These are phyloP conservation scores for Brotula barbata DNA, from an alignment of 2,797 vertebrate species.

Conservation along the genomic window DNA sequence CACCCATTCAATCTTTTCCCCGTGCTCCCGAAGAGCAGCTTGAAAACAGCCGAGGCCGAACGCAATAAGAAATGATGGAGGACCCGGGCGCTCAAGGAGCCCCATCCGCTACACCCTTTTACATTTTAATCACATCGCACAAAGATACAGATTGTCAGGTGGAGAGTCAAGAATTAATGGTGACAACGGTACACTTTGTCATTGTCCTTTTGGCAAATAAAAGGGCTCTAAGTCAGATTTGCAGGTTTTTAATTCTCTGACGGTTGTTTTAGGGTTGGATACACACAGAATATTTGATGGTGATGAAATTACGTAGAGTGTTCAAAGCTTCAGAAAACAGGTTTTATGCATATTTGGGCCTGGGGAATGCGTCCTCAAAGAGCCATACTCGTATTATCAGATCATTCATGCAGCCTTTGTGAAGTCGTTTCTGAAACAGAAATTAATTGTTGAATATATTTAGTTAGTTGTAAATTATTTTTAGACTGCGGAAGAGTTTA, in stretches of 20 bases:
- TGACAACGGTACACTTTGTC: conserved; percentile 36
- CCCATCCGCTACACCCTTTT: conserved; percentile 62
- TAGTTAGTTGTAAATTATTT: not conserved
- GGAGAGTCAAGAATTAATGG: conserved; percentile 63
- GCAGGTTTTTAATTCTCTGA: conserved; percentile 30
- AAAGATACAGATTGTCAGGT: conserved; percentile 65
- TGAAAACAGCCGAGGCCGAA: conserved; percentile 64
- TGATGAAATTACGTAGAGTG: conserved; percentile 56
- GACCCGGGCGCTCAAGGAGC: conserved; percentile 40
- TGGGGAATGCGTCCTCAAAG: conserved; percentile 34
- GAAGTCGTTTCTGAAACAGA: conserved; percentile 6
- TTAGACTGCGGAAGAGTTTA: conserved; percentile 17
- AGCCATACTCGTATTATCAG: conserved; percentile 9
- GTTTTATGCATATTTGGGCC: conserved; percentile 53
- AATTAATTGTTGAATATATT: conserved; percentile 36
- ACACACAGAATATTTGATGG: conserved; percentile 40
- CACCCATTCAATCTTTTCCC: conserved; percentile 70
- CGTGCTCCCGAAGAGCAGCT: conserved; percentile 56
- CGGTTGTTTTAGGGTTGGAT: conserved; percentile 42
- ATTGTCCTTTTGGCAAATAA: too few relatives aligned
- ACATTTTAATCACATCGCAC: conserved; percentile 80
- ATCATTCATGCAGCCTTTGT: too few relatives aligned
- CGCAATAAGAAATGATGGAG: conserved; percentile 76
- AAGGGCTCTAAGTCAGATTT: too few relatives aligned
- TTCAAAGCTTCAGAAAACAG: conserved; percentile 44